A percentile compares a stretch with the other conserved stretches of the same genome.
Conservation (phyloP, 2,113 vertebrate genomes). For the Daubentonia madagascariensis region DNA sequence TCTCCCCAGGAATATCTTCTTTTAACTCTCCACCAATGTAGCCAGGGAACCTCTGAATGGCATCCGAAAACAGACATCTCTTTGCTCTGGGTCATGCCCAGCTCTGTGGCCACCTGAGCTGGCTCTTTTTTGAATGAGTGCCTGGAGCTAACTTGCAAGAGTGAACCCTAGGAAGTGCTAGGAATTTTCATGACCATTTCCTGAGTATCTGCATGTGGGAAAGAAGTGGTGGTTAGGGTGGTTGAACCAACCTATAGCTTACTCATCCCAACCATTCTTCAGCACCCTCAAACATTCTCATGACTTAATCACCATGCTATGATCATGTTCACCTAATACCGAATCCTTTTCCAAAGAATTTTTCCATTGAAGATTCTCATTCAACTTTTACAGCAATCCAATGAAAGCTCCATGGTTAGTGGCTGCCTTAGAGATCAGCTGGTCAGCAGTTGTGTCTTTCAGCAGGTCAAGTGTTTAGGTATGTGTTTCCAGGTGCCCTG, state of each 20-base stretch:
- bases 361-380: background rate
- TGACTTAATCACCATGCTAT: background rate
- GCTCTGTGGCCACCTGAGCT: background rate
- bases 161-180: background rate
- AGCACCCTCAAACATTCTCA: background rate
- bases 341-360: background rate
- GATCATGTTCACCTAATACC: background rate
- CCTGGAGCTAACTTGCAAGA: slow-evolving; percentile 12
- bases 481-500: background rate
- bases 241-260: slow-evolving; percentile 9
- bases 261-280: background rate
- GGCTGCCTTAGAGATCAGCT: background rate
- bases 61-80: background rate
- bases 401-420: background rate
- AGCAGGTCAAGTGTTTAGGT: background rate
- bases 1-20: background rate
- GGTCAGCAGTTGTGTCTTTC: background rate
- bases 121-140: background rate
- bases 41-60: background rate
- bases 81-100: slow-evolving; percentile 25
- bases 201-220: background rate
- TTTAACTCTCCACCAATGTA: background rate
- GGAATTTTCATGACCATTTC: slow-evolving; percentile 26
- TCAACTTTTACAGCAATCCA: background rate
- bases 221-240: background rate